Evolutionary conservation across 2,797 vertebrate species (phyloP), one percentile per base, ranked within the genome.

Genomic region (Molossus alvarezi): DNA sequence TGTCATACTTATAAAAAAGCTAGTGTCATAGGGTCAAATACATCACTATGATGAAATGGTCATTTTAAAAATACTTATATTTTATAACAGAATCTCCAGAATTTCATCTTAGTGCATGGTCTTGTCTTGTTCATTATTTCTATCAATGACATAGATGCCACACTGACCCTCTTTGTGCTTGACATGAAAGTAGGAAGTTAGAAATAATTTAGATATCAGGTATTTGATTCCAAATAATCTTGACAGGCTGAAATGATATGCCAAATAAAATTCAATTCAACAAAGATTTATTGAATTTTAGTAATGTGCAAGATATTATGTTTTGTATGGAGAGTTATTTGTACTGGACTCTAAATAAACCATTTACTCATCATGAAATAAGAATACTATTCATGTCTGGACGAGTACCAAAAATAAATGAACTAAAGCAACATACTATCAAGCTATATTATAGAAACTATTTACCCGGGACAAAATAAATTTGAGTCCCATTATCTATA

Each of bases 191-290:
- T 51, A 62, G 4, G 3, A 88, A 60, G 27, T 88, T 69, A 64
- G 29, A 45, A 81, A 58, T 75, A 72, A 90, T 79, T 92, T 95
- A 83, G 51, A 95, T 9, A 60, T 83, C 37, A 92, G 15, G 45
- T 72, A 25, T 82, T 82, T 14, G 53, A 45, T 45, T 83, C n/a
- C 92, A 95, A 95, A 86, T 80, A 25, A 64, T 87, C 9, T 53
- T 71, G 71, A 90, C 45, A 91, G 57, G n/a, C 37, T 79, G 27
- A 33, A 88, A 85, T 71, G 29, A 80, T 64, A 7, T 33, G 48
- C 13, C 86, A 95, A 93, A 75, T 80, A 80, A 94, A 95, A 93
- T 73, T 90, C 51, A 94, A 41, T 58, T 95, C 45, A 96, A 62
- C 80, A 79, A 94, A 67, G 41, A 92, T 25, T 88, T 95, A 82